Evolutionary conservation across 2,888 invertebrate genomes (phyloP).

Genomic region (Dasypogon diadema): DNA sequence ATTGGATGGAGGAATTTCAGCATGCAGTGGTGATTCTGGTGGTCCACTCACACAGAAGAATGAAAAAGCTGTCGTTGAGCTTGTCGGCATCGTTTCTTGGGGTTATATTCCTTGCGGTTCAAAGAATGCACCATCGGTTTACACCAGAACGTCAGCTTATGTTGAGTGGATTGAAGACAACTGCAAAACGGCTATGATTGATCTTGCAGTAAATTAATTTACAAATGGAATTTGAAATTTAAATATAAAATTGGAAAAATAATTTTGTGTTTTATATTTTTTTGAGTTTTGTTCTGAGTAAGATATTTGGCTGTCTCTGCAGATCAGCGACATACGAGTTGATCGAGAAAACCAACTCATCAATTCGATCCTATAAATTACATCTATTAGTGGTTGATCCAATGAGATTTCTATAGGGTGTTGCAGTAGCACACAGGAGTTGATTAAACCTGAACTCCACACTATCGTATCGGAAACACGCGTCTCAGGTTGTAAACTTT

Average conservation of each 20-base stretch:
- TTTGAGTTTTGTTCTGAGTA: too few relatives aligned
- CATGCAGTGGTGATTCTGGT: constrained; percentile 69
- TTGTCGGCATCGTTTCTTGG: constrained; percentile 71
- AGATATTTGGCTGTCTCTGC: too few relatives aligned
- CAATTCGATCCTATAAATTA: too few relatives aligned
- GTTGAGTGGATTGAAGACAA: constrained; percentile 64
- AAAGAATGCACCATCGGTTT: constrained; percentile 67
- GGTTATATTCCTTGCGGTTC: constrained; percentile 69
- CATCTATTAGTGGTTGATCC: too few relatives aligned
- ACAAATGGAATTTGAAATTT: not conserved
- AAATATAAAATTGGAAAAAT: not conserved
- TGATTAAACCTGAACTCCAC: too few relatives aligned
- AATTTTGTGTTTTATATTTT: too few relatives aligned
- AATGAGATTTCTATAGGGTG: too few relatives aligned
- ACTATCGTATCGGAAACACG: too few relatives aligned
- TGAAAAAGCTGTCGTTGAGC: constrained; percentile 55
- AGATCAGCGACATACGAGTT: too few relatives aligned
- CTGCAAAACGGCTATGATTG: not conserved
- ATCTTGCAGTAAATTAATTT: not conserved
- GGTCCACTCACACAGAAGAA: constrained; percentile 64
- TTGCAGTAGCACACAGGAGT: too few relatives aligned
- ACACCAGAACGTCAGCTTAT: constrained; percentile 68
- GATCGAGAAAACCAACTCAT: too few relatives aligned
- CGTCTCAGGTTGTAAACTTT: too few relatives aligned
- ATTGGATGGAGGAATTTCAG: constrained; percentile 65